Conservation (phyloP, 2,888 invertebrate species). For the Neuroscelio doddi region DNA sequence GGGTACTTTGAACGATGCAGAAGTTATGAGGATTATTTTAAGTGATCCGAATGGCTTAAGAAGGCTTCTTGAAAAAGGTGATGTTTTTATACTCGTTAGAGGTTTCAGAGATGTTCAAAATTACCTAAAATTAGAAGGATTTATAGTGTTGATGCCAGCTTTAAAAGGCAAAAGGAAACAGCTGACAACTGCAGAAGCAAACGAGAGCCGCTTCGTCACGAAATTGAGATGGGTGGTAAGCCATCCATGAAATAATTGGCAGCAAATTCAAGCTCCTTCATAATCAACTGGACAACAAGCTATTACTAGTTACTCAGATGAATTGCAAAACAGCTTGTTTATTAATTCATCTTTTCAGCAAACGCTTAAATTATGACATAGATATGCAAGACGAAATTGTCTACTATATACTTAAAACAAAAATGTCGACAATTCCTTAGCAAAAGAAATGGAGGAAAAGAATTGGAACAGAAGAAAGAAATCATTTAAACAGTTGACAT, state of each 20-base stretch:
- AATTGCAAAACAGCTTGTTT: constrained; percentile 23
- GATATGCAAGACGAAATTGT: too few species aligned
- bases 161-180: constrained; percentile 49
- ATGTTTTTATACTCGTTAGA: constrained; percentile 49
- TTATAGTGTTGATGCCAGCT: constrained; percentile 51
- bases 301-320: constrained; percentile 20
- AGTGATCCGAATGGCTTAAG: constrained; percentile 20
- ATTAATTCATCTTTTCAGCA: constrained; percentile 35
- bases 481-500: too few species aligned
- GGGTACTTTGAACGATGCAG: too few species aligned
- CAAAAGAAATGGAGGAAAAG: too few species aligned
- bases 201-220: constrained; percentile 46
- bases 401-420: too few species aligned
- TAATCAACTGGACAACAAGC: constrained; percentile 32
- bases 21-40: too few species aligned
- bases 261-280: constrained; percentile 29
- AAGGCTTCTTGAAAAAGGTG: constrained; percentile 39
- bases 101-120: constrained; percentile 29
- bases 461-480: too few species aligned
- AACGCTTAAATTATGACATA: too few species aligned
- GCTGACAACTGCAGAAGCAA: constrained; percentile 47
- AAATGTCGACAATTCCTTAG: too few species aligned
- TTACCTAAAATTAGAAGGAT: constrained; percentile 32
- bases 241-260: constrained; percentile 37
- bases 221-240: constrained; percentile 47